These are phyloP conservation scores for Nerophis lumbriciformis DNA, from an alignment of 2,113 vertebrate species.

Conservation along the genomic window DNA sequence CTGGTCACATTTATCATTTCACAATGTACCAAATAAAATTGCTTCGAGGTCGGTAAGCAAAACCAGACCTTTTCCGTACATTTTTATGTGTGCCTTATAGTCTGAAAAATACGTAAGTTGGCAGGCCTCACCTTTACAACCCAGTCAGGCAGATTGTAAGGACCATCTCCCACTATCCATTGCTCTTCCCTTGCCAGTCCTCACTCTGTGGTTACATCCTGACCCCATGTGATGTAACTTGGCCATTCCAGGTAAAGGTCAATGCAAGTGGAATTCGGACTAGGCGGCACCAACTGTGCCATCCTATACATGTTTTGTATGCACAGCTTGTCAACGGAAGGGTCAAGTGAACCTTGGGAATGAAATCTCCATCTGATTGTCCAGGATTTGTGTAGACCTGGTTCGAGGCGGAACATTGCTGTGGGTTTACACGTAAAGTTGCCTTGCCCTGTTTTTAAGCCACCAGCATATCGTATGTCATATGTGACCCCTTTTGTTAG, in stretches of 20 bases:
- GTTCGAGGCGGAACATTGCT: neutral
- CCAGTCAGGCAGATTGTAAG: neutral
- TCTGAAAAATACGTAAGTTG: neutral
- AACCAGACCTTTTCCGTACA: no score
- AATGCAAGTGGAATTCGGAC: neutral
- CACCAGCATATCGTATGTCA: no score
- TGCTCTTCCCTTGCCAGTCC: neutral
- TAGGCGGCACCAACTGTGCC: neutral
- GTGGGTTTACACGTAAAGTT: constrained; percentile 9
- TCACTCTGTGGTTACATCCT: constrained; percentile 1
- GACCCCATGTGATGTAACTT: constrained; percentile 4
- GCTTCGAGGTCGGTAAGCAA: no score
- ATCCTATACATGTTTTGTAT: neutral
- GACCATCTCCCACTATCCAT: neutral
- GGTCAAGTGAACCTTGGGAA: neutral
- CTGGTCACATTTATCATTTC: no score
- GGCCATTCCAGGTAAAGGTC: constrained; percentile 10
- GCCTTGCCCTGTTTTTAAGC: neutral
- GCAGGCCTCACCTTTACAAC: neutral
- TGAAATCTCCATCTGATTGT: neutral
- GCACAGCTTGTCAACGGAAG: neutral
- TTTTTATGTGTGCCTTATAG: no score
- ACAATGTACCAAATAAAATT: no score
- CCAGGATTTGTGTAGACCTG: constrained; percentile 2
- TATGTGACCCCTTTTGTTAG: no score